Conservation (phyloP, 2,797 vertebrate species). For the Emydoidea blandingii region DNA sequence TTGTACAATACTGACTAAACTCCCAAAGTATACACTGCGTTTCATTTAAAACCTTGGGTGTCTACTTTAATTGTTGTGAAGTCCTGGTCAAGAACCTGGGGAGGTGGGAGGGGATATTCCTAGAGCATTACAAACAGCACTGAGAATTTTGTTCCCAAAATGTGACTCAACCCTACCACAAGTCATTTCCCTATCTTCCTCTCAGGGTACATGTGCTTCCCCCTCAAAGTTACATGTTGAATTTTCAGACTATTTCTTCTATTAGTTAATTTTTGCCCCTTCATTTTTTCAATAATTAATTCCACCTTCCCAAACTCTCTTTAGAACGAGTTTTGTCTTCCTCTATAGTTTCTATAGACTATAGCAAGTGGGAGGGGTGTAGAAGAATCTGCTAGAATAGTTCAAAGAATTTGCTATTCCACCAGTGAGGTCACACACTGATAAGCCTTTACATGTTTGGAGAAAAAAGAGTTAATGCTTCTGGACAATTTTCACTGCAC, state of each 20-base stretch:
- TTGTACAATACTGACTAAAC: background rate
- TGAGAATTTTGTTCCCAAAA: background rate
- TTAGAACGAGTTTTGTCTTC: background rate
- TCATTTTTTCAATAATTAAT: background rate
- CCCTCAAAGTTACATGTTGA: background rate
- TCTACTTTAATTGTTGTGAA: background rate
- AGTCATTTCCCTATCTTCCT: background rate
- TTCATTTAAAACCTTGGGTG: background rate
- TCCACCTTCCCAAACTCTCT: background rate
- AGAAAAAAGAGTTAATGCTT: background rate
- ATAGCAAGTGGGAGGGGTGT: fast-evolving
- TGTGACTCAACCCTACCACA: background rate
- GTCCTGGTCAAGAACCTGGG: background rate
- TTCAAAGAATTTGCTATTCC: background rate
- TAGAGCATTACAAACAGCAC: background rate
- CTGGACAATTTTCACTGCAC: background rate
- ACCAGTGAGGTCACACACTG: background rate
- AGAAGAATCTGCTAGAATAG: background rate
- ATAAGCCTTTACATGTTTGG: background rate
- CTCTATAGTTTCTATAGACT: background rate
- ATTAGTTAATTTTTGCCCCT: background rate
- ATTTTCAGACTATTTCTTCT: background rate
- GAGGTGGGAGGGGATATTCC: background rate
- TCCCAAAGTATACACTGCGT: background rate
- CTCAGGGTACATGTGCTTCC: too few relatives aligned